Evolutionary conservation across 1,140 invertebrate species (phyloP), one percentile per base, ranked within the genome.

Genomic region (Leptonema lineaticorne): DNA sequence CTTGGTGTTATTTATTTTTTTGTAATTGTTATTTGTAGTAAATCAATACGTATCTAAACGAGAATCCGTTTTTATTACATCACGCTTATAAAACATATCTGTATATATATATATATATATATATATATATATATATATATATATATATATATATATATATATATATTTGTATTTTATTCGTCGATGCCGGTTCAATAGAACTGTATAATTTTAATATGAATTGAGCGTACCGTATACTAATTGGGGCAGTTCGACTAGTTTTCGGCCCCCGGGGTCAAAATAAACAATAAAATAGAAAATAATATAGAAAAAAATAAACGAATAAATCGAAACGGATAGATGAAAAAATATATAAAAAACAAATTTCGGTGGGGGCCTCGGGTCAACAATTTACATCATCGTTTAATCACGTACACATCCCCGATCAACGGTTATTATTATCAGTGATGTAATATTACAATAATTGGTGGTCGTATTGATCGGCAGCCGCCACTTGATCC

Each of bases 131-230:
- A n/a, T n/a, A n/a, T n/a, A n/a, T n/a, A n/a, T n/a, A n/a, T n/a
- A n/a, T n/a, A n/a, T n/a, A n/a, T n/a, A n/a, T n/a, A n/a, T n/a
- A n/a, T n/a, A n/a, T n/a, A n/a, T n/a, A n/a, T n/a, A n/a, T n/a
- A n/a, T 9, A 4, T 41, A 16, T 2, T 41, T 3, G 16, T 41
- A 14, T 53, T 53, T 53, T 26, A 11, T 14, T 53, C 18, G 18
- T 24, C 20, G 22, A 53, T 53, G 20, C 50, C 50, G 50, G 50
- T 18, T 53, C 50, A 53, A 53, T 53, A 53, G 27, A 53, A 53
- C 50, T 24, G 50, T 53, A 53, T 53, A 53, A 53, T 53, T 53
- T 53, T 53, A 53, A 53, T 53, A 53, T 53, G 50, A 53, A 53
- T 53, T n/a, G 27, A 53, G 50, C 50, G 50, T 53, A 53, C 50